Evolutionary conservation across 2,797 vertebrate species (phyloP).

Genomic region (Graptemys geographica): DNA sequence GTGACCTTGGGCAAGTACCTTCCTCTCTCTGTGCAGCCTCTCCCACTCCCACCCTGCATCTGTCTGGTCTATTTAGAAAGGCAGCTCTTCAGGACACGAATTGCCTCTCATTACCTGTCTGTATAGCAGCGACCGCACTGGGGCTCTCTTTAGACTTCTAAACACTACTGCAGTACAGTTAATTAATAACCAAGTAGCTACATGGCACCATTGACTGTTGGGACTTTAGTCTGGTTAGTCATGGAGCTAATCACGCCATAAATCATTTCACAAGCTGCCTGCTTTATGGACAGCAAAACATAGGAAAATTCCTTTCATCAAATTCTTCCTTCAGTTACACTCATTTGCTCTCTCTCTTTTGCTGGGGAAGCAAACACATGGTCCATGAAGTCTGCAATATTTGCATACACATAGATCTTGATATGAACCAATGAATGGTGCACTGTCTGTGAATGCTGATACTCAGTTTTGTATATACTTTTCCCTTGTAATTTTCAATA

Average conservation of each 20-base stretch:
- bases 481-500: not conserved
- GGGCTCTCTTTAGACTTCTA: not conserved
- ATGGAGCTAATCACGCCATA: not conserved
- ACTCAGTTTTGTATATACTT: not conserved
- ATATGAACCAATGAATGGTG: not conserved
- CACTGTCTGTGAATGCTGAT: fast-evolving
- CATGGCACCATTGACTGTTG: not conserved
- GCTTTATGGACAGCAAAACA: not conserved
- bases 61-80: too few relatives aligned
- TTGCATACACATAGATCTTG: not conserved
- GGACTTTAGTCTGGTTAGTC: not conserved
- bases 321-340: not conserved
- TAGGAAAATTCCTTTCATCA: not conserved
- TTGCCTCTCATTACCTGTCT: too few relatives aligned
- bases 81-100: too few relatives aligned
- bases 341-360: not conserved
- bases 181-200: not conserved
- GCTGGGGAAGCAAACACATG: not conserved
- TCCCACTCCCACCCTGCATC: too few relatives aligned
- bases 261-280: not conserved
- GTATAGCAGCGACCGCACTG: not conserved
- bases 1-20: too few relatives aligned
- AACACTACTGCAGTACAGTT: not conserved
- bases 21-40: too few relatives aligned
- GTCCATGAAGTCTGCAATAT: not conserved